Conservation (phyloP, 2,888 invertebrate species). For the Eremobia ochroleuca region DNA sequence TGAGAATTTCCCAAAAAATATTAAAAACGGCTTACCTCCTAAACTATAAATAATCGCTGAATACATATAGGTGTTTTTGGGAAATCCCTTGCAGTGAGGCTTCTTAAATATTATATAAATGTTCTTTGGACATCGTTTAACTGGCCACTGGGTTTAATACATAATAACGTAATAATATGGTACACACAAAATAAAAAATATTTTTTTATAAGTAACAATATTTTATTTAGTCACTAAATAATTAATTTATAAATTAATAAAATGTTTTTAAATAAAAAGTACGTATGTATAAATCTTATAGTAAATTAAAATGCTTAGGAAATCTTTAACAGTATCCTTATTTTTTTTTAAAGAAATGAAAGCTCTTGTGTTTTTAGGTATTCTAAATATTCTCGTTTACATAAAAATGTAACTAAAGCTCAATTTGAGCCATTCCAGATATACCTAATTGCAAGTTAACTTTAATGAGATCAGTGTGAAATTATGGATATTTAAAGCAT, state of each 20-base stretch:
- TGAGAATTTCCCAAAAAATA: background rate
- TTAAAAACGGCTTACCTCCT: background rate
- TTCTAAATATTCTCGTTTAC: background rate
- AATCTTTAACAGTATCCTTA: background rate
- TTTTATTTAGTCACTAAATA: constrained; percentile 10
- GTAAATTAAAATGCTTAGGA: constrained; percentile 17
- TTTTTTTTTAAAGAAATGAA: background rate
- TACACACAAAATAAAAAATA: constrained; percentile 9
- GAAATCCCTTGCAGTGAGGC: background rate
- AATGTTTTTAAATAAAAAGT: background rate
- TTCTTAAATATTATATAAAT: background rate
- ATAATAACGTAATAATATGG: constrained; percentile 22
- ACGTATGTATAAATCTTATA: background rate
- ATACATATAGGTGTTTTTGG: background rate
- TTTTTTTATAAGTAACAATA: background rate
- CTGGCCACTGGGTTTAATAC: background rate
- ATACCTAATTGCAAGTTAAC: background rate
- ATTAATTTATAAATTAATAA: background rate
- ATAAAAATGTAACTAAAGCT: background rate
- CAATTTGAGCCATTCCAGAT: background rate
- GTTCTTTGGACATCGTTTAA: background rate
- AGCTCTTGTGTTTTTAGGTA: background rate
- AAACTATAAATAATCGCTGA: background rate
- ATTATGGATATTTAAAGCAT: background rate
- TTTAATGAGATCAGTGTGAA: background rate